phyloP scores from a whole-genome alignment of 2,113 vertebrate species.

The Echinops telfairi region DNA sequence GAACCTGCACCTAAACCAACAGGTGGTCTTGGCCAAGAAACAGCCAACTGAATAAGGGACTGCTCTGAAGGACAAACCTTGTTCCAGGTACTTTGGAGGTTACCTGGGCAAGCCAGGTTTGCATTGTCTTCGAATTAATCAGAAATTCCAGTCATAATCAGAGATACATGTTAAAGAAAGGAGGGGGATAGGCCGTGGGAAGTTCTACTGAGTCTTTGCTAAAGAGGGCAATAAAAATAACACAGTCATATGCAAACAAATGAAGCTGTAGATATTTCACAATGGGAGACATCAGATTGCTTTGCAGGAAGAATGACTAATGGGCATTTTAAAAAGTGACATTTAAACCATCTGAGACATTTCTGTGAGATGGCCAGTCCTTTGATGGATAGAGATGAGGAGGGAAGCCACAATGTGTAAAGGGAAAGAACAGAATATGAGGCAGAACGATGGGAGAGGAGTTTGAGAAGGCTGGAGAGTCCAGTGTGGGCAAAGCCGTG shows the following conservation, averaged over 20 bases:
- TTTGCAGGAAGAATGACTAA: slow-evolving; percentile 26
- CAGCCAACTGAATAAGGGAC: too few species aligned
- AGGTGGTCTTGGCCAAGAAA: too few species aligned
- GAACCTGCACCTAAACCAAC: too few species aligned
- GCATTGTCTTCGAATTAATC: not conserved
- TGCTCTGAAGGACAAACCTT: too few species aligned
- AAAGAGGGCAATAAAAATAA: not conserved
- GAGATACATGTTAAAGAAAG: not conserved
- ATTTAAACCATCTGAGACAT: not conserved
- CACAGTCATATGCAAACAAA: not conserved
- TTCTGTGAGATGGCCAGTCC: not conserved
- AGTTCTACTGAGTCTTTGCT: not conserved
- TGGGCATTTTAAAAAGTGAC: not conserved
- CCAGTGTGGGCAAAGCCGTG: not conserved
- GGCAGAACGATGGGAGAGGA: not conserved
- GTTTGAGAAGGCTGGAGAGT: not conserved
- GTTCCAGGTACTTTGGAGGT: not conserved
- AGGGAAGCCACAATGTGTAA: not conserved
- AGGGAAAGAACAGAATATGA: not conserved
- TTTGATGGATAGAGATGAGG: not conserved
- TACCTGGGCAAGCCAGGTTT: not conserved
- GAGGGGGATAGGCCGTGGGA: not conserved
- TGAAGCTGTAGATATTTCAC: not conserved
- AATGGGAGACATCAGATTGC: not conserved
- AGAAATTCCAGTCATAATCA: slow-evolving; percentile 1